Evolutionary conservation across 1,140 invertebrate species (phyloP), one percentile per base, ranked within the genome.

Genomic region (Paracyclopina nana): DNA sequence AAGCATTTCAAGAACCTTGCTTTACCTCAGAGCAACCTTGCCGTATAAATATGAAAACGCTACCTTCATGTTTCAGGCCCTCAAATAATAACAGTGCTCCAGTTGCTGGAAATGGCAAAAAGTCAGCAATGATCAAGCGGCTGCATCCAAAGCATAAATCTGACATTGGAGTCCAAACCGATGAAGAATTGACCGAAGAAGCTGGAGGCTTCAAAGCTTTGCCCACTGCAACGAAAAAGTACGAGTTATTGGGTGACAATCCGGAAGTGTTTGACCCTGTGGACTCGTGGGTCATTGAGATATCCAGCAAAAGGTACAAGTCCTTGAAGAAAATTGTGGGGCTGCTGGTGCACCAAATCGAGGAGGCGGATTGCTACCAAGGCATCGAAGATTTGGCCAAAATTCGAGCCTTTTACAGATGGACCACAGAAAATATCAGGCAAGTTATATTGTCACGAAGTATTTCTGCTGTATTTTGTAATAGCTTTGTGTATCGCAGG

Each of bases 341-440:
- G 26, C 3, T n/a, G 8, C 18, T 48, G 28, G 30, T 16, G 11
- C 18, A 14, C 29, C 20, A 12, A n/a, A 16, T 48, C 5, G 12
- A 28, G 27, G 45, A 11, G 2, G 16, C 25, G 14, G 8, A 16
- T 2, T 16, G 14, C 11, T 27, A 28, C 0, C 12, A 28, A 4
- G 40, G 29, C 0, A 34, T 11, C 4, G 31, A 58, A 30, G 60
- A 64, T 43, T 50, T 64, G 8, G 56, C 58, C 42, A 59, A 58
- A 53, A 59, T 62, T 6, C 50, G 63, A 51, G 60, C 53, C 9
- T 50, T 61, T 11, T 64, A 61, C 50, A 51, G 57, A 29, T 64
- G 63, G 63, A 60, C 64, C 12, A 54, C 60, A 0, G 55, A 58
- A 3, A 64, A 64, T 46, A 61, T 64, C 12, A 54, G 55, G 59